Evolutionary conservation across 1,140 invertebrate species (phyloP).

Genomic region (Lepidotrigona ventralis): DNA sequence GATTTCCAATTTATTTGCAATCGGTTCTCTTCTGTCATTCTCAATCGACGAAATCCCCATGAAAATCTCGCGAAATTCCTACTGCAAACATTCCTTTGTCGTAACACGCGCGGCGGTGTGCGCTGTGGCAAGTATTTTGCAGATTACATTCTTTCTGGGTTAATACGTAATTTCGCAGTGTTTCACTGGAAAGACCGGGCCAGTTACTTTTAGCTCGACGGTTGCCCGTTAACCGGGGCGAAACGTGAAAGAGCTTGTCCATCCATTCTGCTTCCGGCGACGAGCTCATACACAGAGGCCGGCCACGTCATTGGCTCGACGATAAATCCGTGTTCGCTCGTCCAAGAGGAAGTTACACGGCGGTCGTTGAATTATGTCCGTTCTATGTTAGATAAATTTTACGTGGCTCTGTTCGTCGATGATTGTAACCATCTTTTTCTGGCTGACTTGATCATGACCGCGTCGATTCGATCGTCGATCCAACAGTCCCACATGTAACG

Average conservation of each 20-base stretch:
- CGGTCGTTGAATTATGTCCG: slow-evolving; percentile 25
- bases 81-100: background rate
- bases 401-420: background rate
- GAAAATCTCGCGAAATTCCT: background rate
- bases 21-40: background rate
- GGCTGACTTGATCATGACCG: no score
- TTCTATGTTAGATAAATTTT: slow-evolving; percentile 18
- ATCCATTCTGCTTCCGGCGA: slow-evolving; percentile 56
- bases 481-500: background rate
- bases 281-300: slow-evolving; percentile 32
- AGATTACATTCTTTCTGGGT: slow-evolving; percentile 52
- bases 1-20: background rate
- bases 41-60: no score
- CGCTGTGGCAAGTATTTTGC: slow-evolving; percentile 29
- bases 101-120: background rate
- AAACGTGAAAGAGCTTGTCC: slow-evolving; percentile 56
- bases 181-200: slow-evolving; percentile 28
- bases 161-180: slow-evolving; percentile 56
- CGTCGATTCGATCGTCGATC: background rate
- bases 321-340: slow-evolving; percentile 46
- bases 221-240: background rate
- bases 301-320: slow-evolving; percentile 29
- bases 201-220: slow-evolving; percentile 36
- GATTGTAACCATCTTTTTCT: background rate
- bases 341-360: slow-evolving; percentile 27